Evolutionary conservation across 2,113 vertebrate genomes (phyloP).

Genomic region (Lophura nycthemera): DNA sequence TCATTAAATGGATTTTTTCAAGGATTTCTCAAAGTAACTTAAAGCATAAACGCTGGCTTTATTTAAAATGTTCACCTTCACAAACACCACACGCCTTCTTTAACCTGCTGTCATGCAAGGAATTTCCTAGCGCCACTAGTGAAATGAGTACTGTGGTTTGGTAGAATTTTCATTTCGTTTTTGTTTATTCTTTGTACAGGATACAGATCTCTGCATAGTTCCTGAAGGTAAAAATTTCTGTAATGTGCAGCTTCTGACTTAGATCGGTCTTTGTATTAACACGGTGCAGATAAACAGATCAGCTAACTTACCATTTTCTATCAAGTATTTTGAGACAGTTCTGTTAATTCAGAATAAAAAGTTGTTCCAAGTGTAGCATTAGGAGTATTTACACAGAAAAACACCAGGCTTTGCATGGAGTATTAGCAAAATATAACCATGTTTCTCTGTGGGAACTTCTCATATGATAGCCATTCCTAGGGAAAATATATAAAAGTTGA

Average conservation of each 20-base stretch:
- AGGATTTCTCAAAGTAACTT: neutral
- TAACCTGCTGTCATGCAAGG: neutral
- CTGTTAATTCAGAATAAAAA: neutral
- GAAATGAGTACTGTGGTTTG: neutral
- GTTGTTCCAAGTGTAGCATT: neutral
- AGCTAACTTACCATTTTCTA: neutral
- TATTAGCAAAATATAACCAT: neutral
- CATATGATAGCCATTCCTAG: neutral
- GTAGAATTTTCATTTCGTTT: neutral
- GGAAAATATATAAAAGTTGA: conserved; percentile 52
- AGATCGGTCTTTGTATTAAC: neutral
- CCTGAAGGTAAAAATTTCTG: neutral
- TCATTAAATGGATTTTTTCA: neutral
- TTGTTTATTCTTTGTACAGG: neutral
- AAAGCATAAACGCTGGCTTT: neutral
- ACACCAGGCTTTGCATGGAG: neutral
- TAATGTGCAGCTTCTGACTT: neutral
- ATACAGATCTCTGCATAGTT: neutral
- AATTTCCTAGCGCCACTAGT: neutral
- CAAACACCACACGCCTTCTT: neutral
- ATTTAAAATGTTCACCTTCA: neutral
- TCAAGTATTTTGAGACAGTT: neutral
- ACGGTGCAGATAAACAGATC: neutral
- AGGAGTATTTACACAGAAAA: neutral
- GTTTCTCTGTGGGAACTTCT: conserved; percentile 38